Evolutionary conservation across 2,113 vertebrate species (phyloP), one percentile per base, ranked within the genome.

Genomic region (Xenopus laevis): DNA sequence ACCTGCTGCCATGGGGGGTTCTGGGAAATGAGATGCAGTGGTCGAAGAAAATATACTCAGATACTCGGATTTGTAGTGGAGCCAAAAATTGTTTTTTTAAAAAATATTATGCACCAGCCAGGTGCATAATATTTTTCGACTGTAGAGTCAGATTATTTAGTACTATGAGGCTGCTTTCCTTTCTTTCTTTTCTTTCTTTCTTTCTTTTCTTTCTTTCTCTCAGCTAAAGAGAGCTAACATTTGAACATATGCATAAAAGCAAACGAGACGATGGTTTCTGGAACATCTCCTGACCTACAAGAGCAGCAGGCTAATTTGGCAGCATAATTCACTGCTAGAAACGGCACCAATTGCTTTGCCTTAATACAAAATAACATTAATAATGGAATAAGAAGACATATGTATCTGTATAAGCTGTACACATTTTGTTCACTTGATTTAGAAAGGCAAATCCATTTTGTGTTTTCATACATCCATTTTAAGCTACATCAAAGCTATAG

Each of bases 1-100:
- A 68, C 57, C 72, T 75, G 72, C 63, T 30, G 65, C 65, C 45
- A 27, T 57, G 13, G n/a, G 57, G 46, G 55, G 60, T 57, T 68
- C 5, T 40, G 58, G 65, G 72, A 52, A 62, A 62, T 68, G 27
- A 68, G 44, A 75, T 23, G 47, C 23, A 52, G 65, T 52, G 58
- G 53, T 75, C 65, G 45, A 68, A 75, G 45, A 60, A 27, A 68
- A 75, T 20, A 65, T 27, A 23, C 71, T 66, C 57, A 40, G 33
- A 66, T 72, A 66, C 64, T 46, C 30, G 13, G 46, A 40, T 40
- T 40, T 40, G 33, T 40, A 40, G 33, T 40, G 6, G 2, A 40
- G 33, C 33, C 33, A 40, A 40, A 40, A n/a, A n/a, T n/a, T n/a
- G n/a, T n/a, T n/a, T n/a, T n/a, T n/a, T n/a, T n/a, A n/a, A n/a